Base-by-base conservation (phyloP, 2,113 vertebrate species). In the Speoplatyrhinus poulsoni region DNA sequence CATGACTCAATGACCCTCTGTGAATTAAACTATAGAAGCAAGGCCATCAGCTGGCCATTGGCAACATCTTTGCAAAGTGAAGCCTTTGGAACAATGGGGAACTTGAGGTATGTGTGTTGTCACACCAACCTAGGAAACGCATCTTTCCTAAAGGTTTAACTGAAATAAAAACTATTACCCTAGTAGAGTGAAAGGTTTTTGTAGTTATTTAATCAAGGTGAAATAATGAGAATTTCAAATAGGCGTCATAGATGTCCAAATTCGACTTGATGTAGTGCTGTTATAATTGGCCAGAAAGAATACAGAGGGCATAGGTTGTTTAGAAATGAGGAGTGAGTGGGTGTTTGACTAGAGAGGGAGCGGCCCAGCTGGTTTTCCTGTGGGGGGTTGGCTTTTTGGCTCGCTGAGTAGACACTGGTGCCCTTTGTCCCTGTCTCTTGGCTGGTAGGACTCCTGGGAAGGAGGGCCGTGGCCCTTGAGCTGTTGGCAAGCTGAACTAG, bases 351-450 rank as follows among this genome's bases (percentile, higher is more conserved):
- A 56, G 52, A 60, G 64, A 75, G 55, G 75, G 65, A 81, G 72
- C 54, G 61, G 75, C 72, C 74, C 75, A 82, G 69, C 77, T 80
- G 77, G 75, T 84, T 88, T 88, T 85, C 73, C 72, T 84, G 13
- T 58, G 59, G 65, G 9, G 46, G 49, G 13, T 60, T 50, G 72
- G 72, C 54, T 65, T 64, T 77, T 67, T 79, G 70, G 69, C 78
- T 73, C 62, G 65, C 67, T 76, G 76, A 86, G 82, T 75, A 84
- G 77, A 91, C 89, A 90, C 81, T 88, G 67, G 82, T 84, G 82
- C 69, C 85, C 85, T 91, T 90, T 92, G 89, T 91, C 85, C 84
- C 75, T 52, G 48, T 83, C 68, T 84, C 75, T 65, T 61, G 77
- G 74, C 75, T 77, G 71, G 80, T 75, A 69, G 65, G 74, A 65